Evolutionary conservation across 2,888 invertebrate species (phyloP), one percentile per base, ranked within the genome.

Genomic region (Athalia cordata): DNA sequence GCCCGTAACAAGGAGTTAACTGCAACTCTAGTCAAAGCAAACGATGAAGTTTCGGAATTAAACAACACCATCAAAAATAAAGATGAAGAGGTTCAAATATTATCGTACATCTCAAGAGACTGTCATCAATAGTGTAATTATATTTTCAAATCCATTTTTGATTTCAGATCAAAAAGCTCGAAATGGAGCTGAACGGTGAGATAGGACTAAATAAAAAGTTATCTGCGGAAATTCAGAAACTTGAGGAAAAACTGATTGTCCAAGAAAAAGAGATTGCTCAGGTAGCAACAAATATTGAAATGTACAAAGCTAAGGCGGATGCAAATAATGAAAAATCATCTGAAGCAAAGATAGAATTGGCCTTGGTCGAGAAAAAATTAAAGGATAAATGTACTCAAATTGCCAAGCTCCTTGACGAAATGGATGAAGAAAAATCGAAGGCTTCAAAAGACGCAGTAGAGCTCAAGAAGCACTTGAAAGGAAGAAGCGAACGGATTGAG

Each of bases 281-380:
- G 5, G 55, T 29, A 8, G 55, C 5, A 68, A 50, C 1, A 43
- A 7, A 4, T 55, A 52, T 15, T n/a, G 29, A 68, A 9, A 43
- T 5, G 5, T 11, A 55, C 6, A n/a, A 15, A 55, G 29, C 68
- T 52, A 68, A 68, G 29, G 80, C 79, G 49, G 79, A 81, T 52
- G 74, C 75, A 65, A 72, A 45, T 4, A 13, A 65, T 8, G 77
- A 80, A 66, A 11, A 1, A 1, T 72, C 81, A 65, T 52, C 79
- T 77, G 74, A 80, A 75, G 68, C 80, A 45, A 52, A 79, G 15
- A 45, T 29, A 11, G 66, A 78, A 45, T 78, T 81, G 55, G 76
- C 47, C 8, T 64, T 68, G 8, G 70, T 74, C n/a, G 82, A 82
- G 45, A 59, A 77, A 13, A 68, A 81, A 15, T 9, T 80, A 15